Conservation (phyloP, 2,113 vertebrate genomes). For the Mirza zaza region DNA sequence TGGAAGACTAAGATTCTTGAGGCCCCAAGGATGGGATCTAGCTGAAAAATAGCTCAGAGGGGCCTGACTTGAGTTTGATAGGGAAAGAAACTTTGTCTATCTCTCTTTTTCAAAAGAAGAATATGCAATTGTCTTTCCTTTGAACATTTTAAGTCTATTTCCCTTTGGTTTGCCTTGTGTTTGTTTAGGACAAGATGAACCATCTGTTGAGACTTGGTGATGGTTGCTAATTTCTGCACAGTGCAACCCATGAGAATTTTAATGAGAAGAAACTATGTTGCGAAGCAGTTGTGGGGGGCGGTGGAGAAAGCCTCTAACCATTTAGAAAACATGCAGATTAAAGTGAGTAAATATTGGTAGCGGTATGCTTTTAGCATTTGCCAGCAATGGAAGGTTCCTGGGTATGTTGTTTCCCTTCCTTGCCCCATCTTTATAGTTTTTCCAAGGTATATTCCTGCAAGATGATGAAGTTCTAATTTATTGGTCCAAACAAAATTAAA, state of each 20-base stretch:
- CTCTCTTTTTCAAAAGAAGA: not conserved
- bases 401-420: not conserved
- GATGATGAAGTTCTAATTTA: not conserved
- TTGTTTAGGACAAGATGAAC: not conserved
- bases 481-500: not conserved
- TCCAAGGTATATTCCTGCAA: not conserved
- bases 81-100: not conserved
- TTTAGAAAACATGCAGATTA: not conserved
- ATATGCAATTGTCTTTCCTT: not conserved
- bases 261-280: not conserved
- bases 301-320: not conserved
- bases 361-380: not conserved
- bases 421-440: not conserved
- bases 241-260: not conserved
- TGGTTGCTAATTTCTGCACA: not conserved
- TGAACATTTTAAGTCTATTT: not conserved
- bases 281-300: too few relatives aligned
- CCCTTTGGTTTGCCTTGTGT: not conserved
- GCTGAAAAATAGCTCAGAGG: not conserved
- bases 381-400: not conserved
- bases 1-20: not conserved
- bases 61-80: not conserved
- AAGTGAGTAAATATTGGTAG: not conserved
- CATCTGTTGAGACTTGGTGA: not conserved
- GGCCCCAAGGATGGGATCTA: not conserved